Base-by-base conservation (phyloP, 1,140 invertebrate species). In the Tetraneura akinire region DNA sequence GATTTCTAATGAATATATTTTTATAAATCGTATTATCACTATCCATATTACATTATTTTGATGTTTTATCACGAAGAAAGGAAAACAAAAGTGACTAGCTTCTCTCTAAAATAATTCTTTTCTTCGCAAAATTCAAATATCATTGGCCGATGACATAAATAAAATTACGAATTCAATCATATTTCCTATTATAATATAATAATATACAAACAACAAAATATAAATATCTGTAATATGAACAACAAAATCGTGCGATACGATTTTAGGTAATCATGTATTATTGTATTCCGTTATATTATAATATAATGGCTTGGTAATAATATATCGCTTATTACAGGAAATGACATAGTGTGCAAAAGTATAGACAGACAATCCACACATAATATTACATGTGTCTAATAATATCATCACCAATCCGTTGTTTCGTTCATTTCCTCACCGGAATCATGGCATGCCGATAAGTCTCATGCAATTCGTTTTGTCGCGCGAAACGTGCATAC, bases 381-480 rank as follows among this genome's bases (percentile, higher is more conserved):
- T 49, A 49, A 1, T 53, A 9, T 53, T 5, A 37, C 3, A 37
- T 37, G 32, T 8, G 32, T 37, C 8, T 37, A 37, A 14, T 68
- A 68, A 68, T 68, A 47, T 68, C 14, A 18, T 37, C 6, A 23
- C n/a, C 18, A 21, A 5, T n/a, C 42, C 3, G 47, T 21, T 68
- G 42, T 68, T 68, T 45, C 23, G 64, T 26, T 68, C 64, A 68
- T 68, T 68, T 68, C 64, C 64, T 68, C 21, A 16, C 64, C 64
- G 37, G 64, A 68, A 68, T n/a, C 10, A 23, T n/a, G 13, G 21
- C n/a, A 21, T 66, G 9, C 11, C 62, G 37, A 18, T 42, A 13
- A 66, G 37, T 42, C 18, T 3, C 13, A 42, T 21, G 62, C n/a
- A 18, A n/a, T 11, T 66, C n/a, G n/a, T 23, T 11, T 45, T 42